These are phyloP conservation scores for Erebia epiphron DNA, from an alignment of 2,888 invertebrate species.

Conservation along the genomic window DNA sequence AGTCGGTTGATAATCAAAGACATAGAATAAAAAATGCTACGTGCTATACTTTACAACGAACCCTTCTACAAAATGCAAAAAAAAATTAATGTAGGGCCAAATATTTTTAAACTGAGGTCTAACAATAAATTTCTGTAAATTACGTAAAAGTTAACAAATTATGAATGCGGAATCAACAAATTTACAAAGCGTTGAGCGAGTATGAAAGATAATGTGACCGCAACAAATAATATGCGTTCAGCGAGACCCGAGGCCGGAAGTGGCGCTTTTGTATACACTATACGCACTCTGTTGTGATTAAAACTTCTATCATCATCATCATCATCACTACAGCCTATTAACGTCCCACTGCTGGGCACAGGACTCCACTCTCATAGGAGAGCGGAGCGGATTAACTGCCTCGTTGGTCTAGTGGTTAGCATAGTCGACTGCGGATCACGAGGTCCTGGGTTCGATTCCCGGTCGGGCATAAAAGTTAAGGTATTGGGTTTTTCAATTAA, in stretches of 20 bases:
- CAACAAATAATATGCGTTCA: constrained; percentile 67
- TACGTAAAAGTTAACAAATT: constrained; percentile 47
- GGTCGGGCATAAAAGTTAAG: too few relatives aligned
- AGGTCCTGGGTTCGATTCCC: too few relatives aligned
- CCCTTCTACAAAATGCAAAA: not conserved
- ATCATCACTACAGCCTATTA: too few relatives aligned
- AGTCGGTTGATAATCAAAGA: too few relatives aligned
- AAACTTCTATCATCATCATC: constrained; percentile 71
- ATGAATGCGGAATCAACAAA: constrained; percentile 56
- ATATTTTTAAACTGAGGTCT: not conserved
- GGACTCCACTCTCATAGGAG: too few relatives aligned
- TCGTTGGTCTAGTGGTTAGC: too few relatives aligned
- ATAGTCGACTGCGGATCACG: too few relatives aligned
- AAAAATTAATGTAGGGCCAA: not conserved
- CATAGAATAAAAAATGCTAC: not conserved
- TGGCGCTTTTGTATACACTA: constrained; percentile 55
- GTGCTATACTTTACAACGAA: not conserved
- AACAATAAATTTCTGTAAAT: not conserved
- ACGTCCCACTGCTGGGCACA: too few relatives aligned
- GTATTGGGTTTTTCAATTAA: too few relatives aligned
- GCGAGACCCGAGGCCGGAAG: constrained; percentile 40
- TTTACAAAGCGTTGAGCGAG: constrained; percentile 54
- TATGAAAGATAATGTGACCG: constrained; percentile 63
- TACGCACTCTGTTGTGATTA: constrained; percentile 66
- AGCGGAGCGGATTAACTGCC: too few relatives aligned